phyloP scores from a whole-genome alignment of 2,888 invertebrate genomes.

The Tanypteryx hageni region DNA sequence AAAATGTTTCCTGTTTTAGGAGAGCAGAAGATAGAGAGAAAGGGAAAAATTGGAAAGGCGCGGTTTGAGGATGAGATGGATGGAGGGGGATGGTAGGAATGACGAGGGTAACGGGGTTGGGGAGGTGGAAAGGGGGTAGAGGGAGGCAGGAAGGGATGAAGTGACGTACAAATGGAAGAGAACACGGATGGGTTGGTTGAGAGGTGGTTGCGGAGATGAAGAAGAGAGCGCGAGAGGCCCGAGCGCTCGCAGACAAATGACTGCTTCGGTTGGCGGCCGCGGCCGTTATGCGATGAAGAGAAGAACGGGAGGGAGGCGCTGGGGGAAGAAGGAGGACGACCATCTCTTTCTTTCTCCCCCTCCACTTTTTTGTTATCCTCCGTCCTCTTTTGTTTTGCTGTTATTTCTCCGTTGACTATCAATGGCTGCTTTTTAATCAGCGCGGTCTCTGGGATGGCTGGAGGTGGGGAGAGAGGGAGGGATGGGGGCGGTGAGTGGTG shows the following conservation, averaged over 20 bases:
- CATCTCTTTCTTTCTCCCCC: not conserved
- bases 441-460: slow-evolving; percentile 32
- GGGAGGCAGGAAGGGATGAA: not conserved
- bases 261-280: slow-evolving; percentile 44
- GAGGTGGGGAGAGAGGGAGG: not conserved
- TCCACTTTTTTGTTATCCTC: slow-evolving; percentile 28
- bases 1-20: too few relatives aligned
- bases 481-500: not conserved
- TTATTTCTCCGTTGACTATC: slow-evolving; percentile 62
- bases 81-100: not conserved
- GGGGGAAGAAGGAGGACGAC: not conserved
- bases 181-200: slow-evolving; percentile 13
- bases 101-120: not conserved
- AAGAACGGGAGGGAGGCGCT: not conserved
- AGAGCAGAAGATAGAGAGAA: too few relatives aligned
- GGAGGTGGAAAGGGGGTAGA: not conserved
- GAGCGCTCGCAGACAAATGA: slow-evolving; percentile 60
- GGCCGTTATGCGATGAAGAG: slow-evolving; percentile 14
- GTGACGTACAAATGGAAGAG: not conserved
- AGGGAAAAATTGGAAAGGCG: not conserved
- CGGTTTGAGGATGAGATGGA: not conserved
- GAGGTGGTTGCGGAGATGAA: slow-evolving; percentile 33
- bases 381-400: slow-evolving; percentile 56
- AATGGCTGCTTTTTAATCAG: slow-evolving; percentile 64
- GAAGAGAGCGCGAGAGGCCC: slow-evolving; percentile 37